Percentiles rank a stretch among this genome's conserved stretches.
phyloP scores from a whole-genome alignment of 2,113 vertebrate species.

The Zapornia atra region DNA sequence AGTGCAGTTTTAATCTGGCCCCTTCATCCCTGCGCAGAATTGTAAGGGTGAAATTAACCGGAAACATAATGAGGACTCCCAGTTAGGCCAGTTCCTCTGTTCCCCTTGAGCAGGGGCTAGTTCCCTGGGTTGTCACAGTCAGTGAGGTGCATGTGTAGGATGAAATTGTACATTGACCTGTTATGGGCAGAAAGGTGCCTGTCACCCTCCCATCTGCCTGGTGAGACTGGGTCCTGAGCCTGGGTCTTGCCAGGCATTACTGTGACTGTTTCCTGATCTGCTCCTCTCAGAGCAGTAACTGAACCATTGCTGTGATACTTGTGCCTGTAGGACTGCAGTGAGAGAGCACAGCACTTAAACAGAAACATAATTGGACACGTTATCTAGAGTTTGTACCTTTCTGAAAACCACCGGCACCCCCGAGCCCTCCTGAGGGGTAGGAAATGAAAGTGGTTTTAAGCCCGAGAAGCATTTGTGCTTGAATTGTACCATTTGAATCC shows the following conservation, averaged over 20 bases:
- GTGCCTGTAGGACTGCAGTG: background rate
- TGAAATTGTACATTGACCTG: fast-evolving
- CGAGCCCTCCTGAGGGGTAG: background rate
- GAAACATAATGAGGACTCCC: fast-evolving
- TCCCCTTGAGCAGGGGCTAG: fast-evolving
- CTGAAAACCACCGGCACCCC: background rate
- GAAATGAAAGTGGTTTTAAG: background rate
- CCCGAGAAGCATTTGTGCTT: background rate
- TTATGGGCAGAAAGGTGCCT: background rate
- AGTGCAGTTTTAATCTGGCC: background rate
- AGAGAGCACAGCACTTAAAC: background rate
- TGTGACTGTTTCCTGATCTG: background rate
- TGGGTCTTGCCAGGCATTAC: background rate
- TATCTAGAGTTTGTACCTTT: background rate
- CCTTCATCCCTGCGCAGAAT: background rate
- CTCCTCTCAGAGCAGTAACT: background rate
- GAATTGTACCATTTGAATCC: background rate
- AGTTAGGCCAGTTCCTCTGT: background rate
- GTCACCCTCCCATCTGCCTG: background rate
- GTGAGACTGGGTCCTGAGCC: background rate
- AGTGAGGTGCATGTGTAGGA: fast-evolving
- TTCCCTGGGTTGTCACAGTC: background rate
- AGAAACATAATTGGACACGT: background rate
- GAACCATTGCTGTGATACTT: background rate
- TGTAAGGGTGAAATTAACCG: background rate